Base-by-base conservation (phyloP, 2,113 vertebrate genomes). In the Alexandromys fortis region DNA sequence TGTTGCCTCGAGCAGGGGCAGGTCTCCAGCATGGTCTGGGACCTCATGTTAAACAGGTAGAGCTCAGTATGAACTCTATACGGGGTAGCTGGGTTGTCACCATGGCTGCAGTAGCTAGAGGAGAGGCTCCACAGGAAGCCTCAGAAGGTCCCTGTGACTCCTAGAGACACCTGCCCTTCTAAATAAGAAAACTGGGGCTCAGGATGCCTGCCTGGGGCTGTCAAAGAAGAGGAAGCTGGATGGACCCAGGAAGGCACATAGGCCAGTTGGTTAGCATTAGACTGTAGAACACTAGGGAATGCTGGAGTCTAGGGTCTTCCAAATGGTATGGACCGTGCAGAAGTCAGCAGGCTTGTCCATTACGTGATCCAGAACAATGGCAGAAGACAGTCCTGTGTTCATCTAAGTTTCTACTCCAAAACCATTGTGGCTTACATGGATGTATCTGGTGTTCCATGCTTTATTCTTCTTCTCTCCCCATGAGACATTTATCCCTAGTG, bases 401-500 rank as follows among this genome's bases (percentile, higher is more conserved):
- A 21, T 9, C 49, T 45, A 38, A 61, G 63, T 30, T 55, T 58
- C 7, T 17, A 4, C 6, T 14, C 47, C 16, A 3, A 11, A 7
- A 4, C 70, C 63, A 9, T 1, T 35, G 5, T 4, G 13, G 14
- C 14, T 52, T 9, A 1, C 8, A 30, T 17, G 12, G 11, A 1
- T 67, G 2, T 33, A 19, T 17, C 85, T n/a, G 22, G 28, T 7
- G 17, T 49, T 21, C 1, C 0, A 2, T 10, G 13, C 14, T 77
- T 58, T 67, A 11, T 14, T 65, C 55, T 79, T 49, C n/a, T 14
- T 78, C 63, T 49, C 38, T 2, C 42, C 11, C 21, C 5, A 10
- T 16, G 7, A 0, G 45, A 35, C 9, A 0, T 33, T 49, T 67
- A 4, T 33, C 24, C 49, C 26, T 5, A 42, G 1, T 0, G 1